phyloP scores from a whole-genome alignment of 1,140 invertebrate genomes.

The Metopolophium dirhodum region DNA sequence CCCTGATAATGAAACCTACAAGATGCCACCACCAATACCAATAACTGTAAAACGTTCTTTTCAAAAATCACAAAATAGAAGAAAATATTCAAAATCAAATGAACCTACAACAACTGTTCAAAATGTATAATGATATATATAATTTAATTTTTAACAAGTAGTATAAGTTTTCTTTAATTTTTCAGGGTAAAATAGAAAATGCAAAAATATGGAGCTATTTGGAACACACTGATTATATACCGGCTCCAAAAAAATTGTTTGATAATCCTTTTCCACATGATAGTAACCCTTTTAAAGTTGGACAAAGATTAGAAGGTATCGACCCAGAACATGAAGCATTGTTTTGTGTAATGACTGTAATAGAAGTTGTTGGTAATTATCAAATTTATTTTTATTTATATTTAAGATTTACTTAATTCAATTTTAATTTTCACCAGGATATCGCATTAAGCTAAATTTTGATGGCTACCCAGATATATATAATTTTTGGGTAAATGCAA shows the following conservation, averaged over 20 bases:
- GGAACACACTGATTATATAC: background rate
- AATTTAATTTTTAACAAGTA: background rate
- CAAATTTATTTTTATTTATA: background rate
- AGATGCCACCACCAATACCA: background rate
- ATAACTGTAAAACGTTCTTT: background rate
- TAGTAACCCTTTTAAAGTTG: constrained; percentile 76
- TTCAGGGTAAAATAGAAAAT: background rate
- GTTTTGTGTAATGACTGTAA: constrained; percentile 90
- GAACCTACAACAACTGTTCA: background rate
- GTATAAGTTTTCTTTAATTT: background rate
- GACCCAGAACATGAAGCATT: constrained; percentile 89
- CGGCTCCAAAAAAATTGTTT: constrained; percentile 21
- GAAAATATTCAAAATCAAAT: background rate
- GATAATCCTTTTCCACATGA: background rate
- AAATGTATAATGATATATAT: background rate
- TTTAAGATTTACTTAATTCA: background rate
- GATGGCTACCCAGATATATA: constrained; percentile 89
- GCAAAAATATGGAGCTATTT: background rate
- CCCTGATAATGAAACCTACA: background rate
- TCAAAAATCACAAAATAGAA: background rate
- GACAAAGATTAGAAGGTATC: constrained; percentile 93
- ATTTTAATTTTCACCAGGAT: constrained; percentile 65
- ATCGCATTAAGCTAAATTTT: constrained; percentile 86
- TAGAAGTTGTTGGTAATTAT: constrained; percentile 75
- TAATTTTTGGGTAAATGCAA: constrained; percentile 94